Evolutionary conservation across 2,888 invertebrate species (phyloP), one percentile per base, ranked within the genome.

Genomic region (Halictus quadricinctus): DNA sequence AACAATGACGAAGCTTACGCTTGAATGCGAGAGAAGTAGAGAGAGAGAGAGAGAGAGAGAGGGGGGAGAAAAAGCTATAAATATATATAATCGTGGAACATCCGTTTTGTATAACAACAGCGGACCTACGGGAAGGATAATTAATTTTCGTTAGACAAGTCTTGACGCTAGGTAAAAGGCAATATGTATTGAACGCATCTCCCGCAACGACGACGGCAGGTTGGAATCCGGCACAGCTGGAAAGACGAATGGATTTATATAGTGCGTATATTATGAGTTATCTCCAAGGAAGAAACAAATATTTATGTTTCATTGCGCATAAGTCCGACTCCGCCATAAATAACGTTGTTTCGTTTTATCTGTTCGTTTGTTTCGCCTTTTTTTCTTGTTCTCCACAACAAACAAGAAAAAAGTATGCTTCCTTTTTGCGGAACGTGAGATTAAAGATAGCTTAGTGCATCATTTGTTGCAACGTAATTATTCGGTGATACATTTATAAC

Each of bases 261-360:
- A 78, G 84, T 79, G 70, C 72, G 75, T 75, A 54, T 54, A 80
- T 80, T 70, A 80, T 76, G 76, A 74, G 76, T 54, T 69, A 81
- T 79, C 76, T 70, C 73, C 29, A 29, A 76, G 60, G 72, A 82
- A 76, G 74, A 74, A 77, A 81, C 81, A 79, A 84, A 81, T 76
- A 80, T 79, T 78, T 87, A 76, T 78, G 74, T 79, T 84, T 75
- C 73, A 73, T 74, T 54, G 80, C 75, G 72, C 72, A 76, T 74
- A 78, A 83, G 81, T 72, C 72, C 58, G 25, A 58, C 48, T 64
- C 76, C 66, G 60, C 50, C 72, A 74, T 89, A 91, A 92, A 91
- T 92, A 93, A 91, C 88, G 86, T 81, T 87, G 88, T 89, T 91
- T 91, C 90, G 85, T 91, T 89, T 90, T 88, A 89, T 89, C 91